Percentiles rank a stretch among this genome's conserved stretches.
phyloP scores from a whole-genome alignment of 2,113 vertebrate genomes.

The Lepus americanus region DNA sequence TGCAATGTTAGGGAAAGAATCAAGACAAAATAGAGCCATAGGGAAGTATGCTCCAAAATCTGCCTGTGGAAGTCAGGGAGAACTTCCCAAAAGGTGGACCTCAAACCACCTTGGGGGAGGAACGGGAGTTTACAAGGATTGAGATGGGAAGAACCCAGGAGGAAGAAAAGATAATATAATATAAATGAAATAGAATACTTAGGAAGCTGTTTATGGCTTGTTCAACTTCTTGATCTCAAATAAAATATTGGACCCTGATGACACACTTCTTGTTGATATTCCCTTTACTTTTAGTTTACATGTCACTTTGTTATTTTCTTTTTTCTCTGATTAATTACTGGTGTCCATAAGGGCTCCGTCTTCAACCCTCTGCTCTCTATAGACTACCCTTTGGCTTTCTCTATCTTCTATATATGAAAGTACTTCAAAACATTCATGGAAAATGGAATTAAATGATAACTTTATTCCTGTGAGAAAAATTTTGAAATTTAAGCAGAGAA shows the following conservation, averaged over 20 bases:
- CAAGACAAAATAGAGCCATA: constrained; percentile 13
- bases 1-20: not conserved
- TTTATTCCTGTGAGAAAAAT: too few relatives aligned
- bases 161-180: not conserved
- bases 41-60: not conserved
- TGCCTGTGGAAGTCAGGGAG: not conserved
- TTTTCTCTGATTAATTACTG: not conserved
- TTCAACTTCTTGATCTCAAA: not conserved
- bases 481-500: too few relatives aligned
- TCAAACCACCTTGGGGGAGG: not conserved
- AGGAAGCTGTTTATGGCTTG: not conserved
- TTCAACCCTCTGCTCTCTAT: not conserved
- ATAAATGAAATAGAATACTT: not conserved
- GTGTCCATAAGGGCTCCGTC: not conserved
- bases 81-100: not conserved
- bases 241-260: too few relatives aligned
- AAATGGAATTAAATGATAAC: too few relatives aligned
- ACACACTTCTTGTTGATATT: not conserved
- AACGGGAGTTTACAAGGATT: not conserved
- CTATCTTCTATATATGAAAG: not conserved
- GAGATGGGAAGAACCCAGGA: not conserved
- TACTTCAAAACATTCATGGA: too few relatives aligned
- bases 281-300: not conserved
- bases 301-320: not conserved
- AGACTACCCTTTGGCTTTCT: not conserved